Evolutionary conservation across 2,113 vertebrate genomes (phyloP).

Genomic region (Corythornis madagascariensis): DNA sequence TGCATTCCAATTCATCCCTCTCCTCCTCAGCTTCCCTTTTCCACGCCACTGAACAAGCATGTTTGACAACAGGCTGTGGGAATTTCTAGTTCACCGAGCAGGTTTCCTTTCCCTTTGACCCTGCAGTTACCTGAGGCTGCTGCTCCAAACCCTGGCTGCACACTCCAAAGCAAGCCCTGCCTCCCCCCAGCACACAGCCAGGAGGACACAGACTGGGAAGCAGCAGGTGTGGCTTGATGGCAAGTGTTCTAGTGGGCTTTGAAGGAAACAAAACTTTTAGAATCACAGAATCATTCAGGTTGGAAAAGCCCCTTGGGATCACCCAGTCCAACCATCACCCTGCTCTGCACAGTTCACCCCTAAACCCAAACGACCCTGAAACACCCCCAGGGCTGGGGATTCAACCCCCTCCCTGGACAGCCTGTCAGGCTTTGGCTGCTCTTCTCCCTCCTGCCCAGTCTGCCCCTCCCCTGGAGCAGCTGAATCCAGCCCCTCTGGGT

Average conservation of each 20-base stretch:
- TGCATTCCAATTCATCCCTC: slow-evolving; percentile 39
- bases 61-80: slow-evolving; percentile 62
- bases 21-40: slow-evolving; percentile 50
- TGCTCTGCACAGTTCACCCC: too few relatives aligned
- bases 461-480: too few relatives aligned
- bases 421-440: too few relatives aligned
- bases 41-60: slow-evolving; percentile 45
- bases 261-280: not conserved
- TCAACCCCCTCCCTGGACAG: too few relatives aligned
- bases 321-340: too few relatives aligned
- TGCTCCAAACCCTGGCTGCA: not conserved
- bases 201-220: not conserved
- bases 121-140: not conserved
- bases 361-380: too few relatives aligned
- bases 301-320: too few relatives aligned
- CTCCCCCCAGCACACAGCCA: not conserved
- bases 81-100: slow-evolving; percentile 64
- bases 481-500: too few relatives aligned
- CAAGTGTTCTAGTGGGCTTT: not conserved
- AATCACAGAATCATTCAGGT: too few relatives aligned
- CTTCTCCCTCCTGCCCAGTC: too few relatives aligned
- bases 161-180: not conserved
- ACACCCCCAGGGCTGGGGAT: too few relatives aligned
- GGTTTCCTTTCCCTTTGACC: slow-evolving; percentile 14
- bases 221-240: not conserved